A percentile compares a stretch with the other conserved stretches of the same genome.
Conservation (phyloP, 2,797 vertebrate species). For the Ataeniobius toweri region DNA sequence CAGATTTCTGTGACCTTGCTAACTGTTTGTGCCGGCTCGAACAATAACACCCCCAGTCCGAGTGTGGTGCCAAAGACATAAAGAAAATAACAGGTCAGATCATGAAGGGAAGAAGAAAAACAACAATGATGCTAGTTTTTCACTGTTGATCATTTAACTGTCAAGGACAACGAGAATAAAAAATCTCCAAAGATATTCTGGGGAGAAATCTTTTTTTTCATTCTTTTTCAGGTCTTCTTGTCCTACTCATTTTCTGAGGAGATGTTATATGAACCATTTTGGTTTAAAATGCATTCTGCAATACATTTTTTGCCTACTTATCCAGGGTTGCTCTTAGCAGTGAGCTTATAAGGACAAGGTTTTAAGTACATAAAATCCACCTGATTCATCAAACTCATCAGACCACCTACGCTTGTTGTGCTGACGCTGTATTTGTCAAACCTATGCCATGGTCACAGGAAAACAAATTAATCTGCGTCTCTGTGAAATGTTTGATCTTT, state of each 20-base stretch:
- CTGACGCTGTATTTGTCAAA: conserved; percentile 12
- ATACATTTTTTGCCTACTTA: neutral
- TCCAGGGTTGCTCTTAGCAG: conserved; percentile 1
- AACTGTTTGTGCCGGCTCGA: neutral
- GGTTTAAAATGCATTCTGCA: neutral
- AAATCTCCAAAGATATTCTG: too few relatives aligned
- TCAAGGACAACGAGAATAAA: neutral
- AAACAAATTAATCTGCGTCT: conserved; percentile 24
- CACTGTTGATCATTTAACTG: neutral
- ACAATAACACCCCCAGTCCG: neutral
- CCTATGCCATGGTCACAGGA: conserved; percentile 18
- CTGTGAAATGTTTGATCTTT: conserved; percentile 28
- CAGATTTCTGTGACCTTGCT: neutral
- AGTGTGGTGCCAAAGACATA: neutral
- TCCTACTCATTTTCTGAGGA: neutral
- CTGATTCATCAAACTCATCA: conserved; percentile 5
- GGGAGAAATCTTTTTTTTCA: neutral
- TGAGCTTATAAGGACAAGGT: conserved; percentile 6
- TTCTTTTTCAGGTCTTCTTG: neutral
- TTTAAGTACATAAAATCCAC: conserved; percentile 24
- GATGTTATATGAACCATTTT: neutral
- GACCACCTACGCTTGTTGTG: conserved; percentile 24
- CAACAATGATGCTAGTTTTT: neutral
- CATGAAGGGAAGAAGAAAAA: neutral
- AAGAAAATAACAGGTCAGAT: neutral